Conservation (phyloP, 2,113 vertebrate genomes). For the Erinaceus europaeus region DNA sequence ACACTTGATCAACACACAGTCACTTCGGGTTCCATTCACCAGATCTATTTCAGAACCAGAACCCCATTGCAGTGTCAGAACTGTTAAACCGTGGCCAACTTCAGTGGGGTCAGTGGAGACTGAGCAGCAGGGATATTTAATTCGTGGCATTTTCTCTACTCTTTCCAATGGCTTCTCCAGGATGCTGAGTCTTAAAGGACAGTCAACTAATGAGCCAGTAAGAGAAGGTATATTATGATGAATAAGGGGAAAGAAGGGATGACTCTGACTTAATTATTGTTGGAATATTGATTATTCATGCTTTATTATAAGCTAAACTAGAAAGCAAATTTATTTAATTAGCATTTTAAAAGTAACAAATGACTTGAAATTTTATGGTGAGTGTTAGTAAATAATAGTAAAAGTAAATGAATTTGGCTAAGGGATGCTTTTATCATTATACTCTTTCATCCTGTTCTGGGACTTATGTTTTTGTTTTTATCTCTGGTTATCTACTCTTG, state of each 20-base stretch:
- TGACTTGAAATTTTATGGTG: background rate
- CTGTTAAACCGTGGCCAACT: background rate
- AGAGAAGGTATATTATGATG: slow-evolving; percentile 71
- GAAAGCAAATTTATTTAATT: slow-evolving; percentile 35
- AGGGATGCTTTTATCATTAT: background rate
- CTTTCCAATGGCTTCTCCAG: slow-evolving; percentile 81
- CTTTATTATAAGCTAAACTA: slow-evolving; percentile 12
- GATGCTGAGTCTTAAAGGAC: slow-evolving; percentile 77
- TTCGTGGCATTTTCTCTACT: slow-evolving; percentile 79
- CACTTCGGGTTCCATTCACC: slow-evolving; percentile 72
- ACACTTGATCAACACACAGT: background rate
- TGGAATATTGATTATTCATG: slow-evolving; percentile 40
- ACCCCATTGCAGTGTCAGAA: background rate
- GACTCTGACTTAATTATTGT: slow-evolving; percentile 39
- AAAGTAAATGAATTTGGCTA: background rate
- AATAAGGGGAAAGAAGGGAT: slow-evolving; percentile 28
- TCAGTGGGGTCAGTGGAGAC: slow-evolving; percentile 54
- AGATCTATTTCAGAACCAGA: slow-evolving; percentile 83
- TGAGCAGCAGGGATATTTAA: slow-evolving; percentile 73
- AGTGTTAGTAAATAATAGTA: slow-evolving; percentile 12
- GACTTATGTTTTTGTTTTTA: slow-evolving; percentile 24
- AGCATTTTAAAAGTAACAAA: background rate
- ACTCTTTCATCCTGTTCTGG: background rate
- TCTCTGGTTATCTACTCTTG: background rate
- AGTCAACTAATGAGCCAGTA: slow-evolving; percentile 55